Evolutionary conservation across 2,888 invertebrate species (phyloP).

Genomic region (Apoda limacodes): DNA sequence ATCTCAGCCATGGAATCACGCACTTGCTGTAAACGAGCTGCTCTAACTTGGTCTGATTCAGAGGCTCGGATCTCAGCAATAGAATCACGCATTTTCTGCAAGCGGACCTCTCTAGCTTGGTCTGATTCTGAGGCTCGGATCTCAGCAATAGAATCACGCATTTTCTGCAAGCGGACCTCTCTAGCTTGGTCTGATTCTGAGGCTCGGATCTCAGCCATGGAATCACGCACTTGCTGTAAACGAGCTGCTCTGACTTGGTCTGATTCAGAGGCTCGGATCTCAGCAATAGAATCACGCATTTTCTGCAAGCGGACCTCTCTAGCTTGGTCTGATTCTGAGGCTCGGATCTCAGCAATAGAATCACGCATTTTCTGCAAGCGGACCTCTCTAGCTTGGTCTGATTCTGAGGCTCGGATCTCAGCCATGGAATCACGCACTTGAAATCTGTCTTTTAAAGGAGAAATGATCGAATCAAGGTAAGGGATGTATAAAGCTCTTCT

Average conservation of each 20-base stretch:
- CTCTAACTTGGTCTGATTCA: constrained; percentile 7
- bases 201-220: constrained; percentile 1
- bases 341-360: constrained; percentile 5
- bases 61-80: no score
- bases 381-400: no score
- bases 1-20: constrained; percentile 1
- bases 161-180: constrained; percentile 9
- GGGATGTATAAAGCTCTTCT: no score
- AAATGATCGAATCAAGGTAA: no score
- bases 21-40: constrained; percentile 7
- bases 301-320: no score
- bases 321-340: no score
- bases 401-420: constrained; percentile 2
- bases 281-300: no score
- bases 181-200: no score
- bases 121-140: no score
- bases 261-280: constrained; percentile 7
- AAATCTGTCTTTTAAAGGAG: no score
- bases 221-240: constrained; percentile 6
- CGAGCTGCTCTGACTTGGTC: constrained; percentile 7
- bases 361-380: constrained; percentile 10
- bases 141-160: constrained; percentile 8
- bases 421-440: constrained; percentile 3
- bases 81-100: no score
- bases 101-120: no score